Evolutionary conservation across 2,888 invertebrate species (phyloP), one percentile per base, ranked within the genome.

Genomic region (Linyphia triangularis): DNA sequence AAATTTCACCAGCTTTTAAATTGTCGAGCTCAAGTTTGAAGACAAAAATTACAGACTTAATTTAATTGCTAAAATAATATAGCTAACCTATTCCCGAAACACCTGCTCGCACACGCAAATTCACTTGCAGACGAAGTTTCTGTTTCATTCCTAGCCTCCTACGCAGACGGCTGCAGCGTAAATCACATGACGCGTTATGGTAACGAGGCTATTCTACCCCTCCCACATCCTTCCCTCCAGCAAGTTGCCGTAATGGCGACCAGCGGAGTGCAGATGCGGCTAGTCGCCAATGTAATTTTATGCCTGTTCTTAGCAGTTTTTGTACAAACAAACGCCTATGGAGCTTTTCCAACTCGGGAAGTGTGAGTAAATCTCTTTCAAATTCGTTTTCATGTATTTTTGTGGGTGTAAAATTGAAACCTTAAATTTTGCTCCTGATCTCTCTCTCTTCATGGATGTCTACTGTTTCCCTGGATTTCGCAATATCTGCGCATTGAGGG

Each of bases 181-280:
- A 75, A 81, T 81, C 86, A 67, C 86, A 43, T 81, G 81, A 86
- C 69, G 57, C 26, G n/a, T 22, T 61, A 65, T 75, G 86, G 86
- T 73, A 57, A 67, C 86, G 86, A 86, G 86, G 81, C 61, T 84
- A 24, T 63, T 72, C 33, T 37, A 19, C 13, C 69, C 69, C 40
- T 28, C 59, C 69, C 57, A 22, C 43, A 33, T 33, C 79, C 73
- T 30, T 26, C 59, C 73, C 65, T 26, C 81, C 81, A 57, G 73
- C 86, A 86, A 81, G 72, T 73, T 86, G 86, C 86, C 86, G 81
- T 86, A 86, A 86, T 86, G 86, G 86, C 86, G 86, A 72, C 81
- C 51, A 86, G 86, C 69, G 86, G 86, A 43, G 30, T 69, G 43
- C 65, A 70, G 30, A 57, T 81, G 81, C 81, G 65, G 81, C 65